Base-by-base conservation (phyloP, 2,797 vertebrate species). In the Tolypeutes matacus region DNA sequence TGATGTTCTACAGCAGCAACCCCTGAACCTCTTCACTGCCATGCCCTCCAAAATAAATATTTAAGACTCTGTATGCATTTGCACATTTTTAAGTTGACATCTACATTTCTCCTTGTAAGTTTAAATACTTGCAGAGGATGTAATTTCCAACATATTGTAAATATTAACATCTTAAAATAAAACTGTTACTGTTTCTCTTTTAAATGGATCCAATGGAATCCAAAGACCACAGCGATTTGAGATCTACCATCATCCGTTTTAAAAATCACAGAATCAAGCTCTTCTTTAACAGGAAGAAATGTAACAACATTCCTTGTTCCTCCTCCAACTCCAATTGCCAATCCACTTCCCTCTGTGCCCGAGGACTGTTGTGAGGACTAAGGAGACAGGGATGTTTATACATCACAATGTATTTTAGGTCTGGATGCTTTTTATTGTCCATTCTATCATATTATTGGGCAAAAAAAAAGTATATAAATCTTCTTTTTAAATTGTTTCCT, bases 81-180 rank as follows among this genome's bases (percentile, higher is more conserved):
- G 83, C 87, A 93, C 83, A 49, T 82, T 93, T 96, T 72, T 84
- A 91, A 95, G 95, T 2, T 94, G 86, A 95, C 83, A 91, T 95
- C 92, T 91, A 91, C 93, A 95, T 93, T 95, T 97, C 93, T 93
- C 88, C 86, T 93, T n/a, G 0, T 92, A 81, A 91, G 83, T 96
- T 95, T 96, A 96, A 96, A 97, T 96, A 85, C 96, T 97, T 96
- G 88, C 29, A 88, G 95, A 95, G 97, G 96, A 97, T 97, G 96
- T 97, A 95, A 96, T 96, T 97, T 95, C 97, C 80, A 97, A 94
- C 88, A 62, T 78, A 86, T 3, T 93, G 18, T 97, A 97, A 97
- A 97, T 96, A 97, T 97, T 97, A 97, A 89, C 96, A 97, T 97
- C 96, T 95, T 91, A 91, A 94, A 97, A 95, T 93, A 96, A 97